Conservation (phyloP, 2,797 vertebrate species). For the Pempheris klunzingeri region DNA sequence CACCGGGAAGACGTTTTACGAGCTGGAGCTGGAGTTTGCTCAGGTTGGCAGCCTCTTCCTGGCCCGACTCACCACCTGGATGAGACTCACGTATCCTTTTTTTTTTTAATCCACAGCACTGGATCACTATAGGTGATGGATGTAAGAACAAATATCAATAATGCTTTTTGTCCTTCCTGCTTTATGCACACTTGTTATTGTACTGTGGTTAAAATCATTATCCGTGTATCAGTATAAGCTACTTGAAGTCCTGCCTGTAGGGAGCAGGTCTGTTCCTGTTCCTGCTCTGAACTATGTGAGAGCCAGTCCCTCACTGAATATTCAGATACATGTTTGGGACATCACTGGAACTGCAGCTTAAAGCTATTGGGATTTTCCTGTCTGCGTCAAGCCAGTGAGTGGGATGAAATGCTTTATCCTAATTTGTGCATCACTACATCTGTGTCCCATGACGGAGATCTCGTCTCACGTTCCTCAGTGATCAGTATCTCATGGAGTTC, state of each 20-base stretch:
- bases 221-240: no score
- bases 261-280: no score
- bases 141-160: not conserved
- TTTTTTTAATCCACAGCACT: no score
- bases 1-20: conserved; percentile 84
- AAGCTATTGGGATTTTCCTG: conserved; percentile 88
- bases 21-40: conserved; percentile 89
- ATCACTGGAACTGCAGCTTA: conserved; percentile 85
- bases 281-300: not conserved
- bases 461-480: conserved; percentile 71
- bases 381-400: conserved; percentile 89
- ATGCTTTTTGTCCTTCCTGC: no score
- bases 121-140: not conserved
- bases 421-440: not conserved
- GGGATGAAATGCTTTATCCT: not conserved
- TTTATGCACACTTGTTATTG: not conserved
- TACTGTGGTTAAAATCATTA: no score
- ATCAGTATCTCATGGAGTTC: conserved; percentile 89
- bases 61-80: conserved; percentile 86
- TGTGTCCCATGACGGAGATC: not conserved
- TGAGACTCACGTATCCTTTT: conserved; percentile 89
- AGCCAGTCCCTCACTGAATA: conserved; percentile 76
- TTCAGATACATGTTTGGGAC: conserved; percentile 88
- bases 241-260: no score
- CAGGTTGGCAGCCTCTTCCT: conserved; percentile 90